Evolutionary conservation across 2,888 invertebrate species (phyloP).

Genomic region (Xestia ashworthii): DNA sequence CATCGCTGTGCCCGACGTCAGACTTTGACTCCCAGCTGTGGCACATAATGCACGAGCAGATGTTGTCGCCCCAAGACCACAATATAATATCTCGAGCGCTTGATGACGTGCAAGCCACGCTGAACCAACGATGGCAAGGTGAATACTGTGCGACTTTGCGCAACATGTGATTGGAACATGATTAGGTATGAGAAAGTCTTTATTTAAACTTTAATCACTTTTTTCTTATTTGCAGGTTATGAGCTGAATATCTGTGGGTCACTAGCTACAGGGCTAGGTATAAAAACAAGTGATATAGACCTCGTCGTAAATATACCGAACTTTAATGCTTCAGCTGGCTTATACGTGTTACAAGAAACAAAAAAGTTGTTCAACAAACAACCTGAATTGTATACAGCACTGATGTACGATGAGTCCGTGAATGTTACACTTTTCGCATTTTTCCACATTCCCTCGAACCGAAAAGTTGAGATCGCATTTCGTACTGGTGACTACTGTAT

Average conservation of each 20-base stretch:
- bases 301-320: constrained; percentile 51
- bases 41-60: background rate
- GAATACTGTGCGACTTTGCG: background rate
- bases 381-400: constrained; percentile 45
- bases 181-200: background rate
- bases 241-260: constrained; percentile 61
- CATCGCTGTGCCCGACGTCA: constrained; percentile 18
- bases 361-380: constrained; percentile 33
- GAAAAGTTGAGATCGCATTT: constrained; percentile 11
- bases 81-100: background rate
- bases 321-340: constrained; percentile 9
- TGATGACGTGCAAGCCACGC: constrained; percentile 10
- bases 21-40: constrained; percentile 40
- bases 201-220: too few relatives aligned
- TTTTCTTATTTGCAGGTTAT: constrained; percentile 49
- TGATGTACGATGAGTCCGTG: background rate
- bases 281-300: constrained; percentile 65
- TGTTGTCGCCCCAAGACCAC: background rate
- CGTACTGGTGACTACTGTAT: background rate
- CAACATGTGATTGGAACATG: background rate
- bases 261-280: constrained; percentile 58
- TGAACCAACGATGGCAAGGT: constrained; percentile 22
- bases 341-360: constrained; percentile 37
- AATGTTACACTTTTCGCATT: constrained; percentile 15
- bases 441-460: constrained; percentile 34